Base-by-base conservation (phyloP, 1,140 invertebrate species). In the Ceratosolen solmsi region DNA sequence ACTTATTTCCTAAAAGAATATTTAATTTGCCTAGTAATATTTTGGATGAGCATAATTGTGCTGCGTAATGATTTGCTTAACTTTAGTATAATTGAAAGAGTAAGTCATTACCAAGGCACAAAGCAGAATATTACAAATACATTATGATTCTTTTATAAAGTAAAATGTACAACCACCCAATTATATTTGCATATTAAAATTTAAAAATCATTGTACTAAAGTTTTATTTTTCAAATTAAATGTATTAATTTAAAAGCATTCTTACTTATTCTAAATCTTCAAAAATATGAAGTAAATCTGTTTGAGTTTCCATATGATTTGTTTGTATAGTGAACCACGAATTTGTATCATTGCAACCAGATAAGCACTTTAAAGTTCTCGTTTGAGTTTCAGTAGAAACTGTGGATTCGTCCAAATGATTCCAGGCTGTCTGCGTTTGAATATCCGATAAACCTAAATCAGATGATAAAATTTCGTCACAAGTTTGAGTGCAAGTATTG, bases 401-500 rank as follows among this genome's bases (percentile, higher is more conserved):
- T 0, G 89, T 86, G 15, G 88, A 86, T 38, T 90, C 90, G 30
- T 90, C 89, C 5, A 88, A 84, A 74, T 88, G 86, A 36, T 90
- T 85, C 91, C 92, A 93, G 25, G 91, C 88, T 1, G 94, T 94
- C 85, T 94, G 94, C 0, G 94, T 94, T 85, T 94, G 92, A 58
- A 93, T 94, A 79, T 94, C 91, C 13, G 92, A 92, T 30, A 94
- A 87, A 3, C 90, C 92, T 7, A 94, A 86, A 84, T 93, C 93
- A 76, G 87, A 89, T 54, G 90, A 89, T 30, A 93, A 85, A 54
- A 93, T 92, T 27, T 94, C 92, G 72, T 93, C 89, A 80, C 93
- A 94, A 15, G 94, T 94, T 86, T 94, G 94, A 3, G 94, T 94
- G 82, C 91, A 93, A 85, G 91, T 94, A 82, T 94, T 92, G 51